Evolutionary conservation across 2,888 invertebrate genomes (phyloP), one percentile per base, ranked within the genome.

Genomic region (Phyllotreta cruciferae): DNA sequence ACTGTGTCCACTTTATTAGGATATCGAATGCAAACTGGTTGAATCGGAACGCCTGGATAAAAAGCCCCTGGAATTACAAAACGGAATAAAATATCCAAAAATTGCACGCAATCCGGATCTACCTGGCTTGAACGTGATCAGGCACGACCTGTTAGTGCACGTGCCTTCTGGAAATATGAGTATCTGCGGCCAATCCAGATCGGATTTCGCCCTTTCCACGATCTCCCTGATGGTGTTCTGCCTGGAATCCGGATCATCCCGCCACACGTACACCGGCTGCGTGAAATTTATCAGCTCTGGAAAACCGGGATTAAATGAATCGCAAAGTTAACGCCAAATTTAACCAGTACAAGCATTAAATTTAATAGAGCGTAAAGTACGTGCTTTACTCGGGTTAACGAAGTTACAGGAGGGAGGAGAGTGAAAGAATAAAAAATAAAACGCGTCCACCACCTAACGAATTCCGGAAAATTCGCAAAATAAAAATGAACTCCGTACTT

Each of bases 111-210:
- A 9, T 3, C n/a, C 9, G 4, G 6, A 3, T 14, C 35, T 41
- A 62, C 96, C 96, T 1, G 91, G 90, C 80, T 94, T 94, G 82
- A 94, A 94, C 39, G 93, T 92, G 72, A 94, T 93, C 72, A 98
- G 83, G 77, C 94, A 94, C 0, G 91, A 90, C 34, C 96, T 87
- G 83, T 98, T 98, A 36, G 97, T 96, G 81, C 96, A 97, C 0
- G 98, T 98, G 52, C 97, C 98, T 81, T 98, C 97, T 0, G 97
- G 95, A 81, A 97, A 98, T 75, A 98, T 95, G 64, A 96, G 86
- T 56, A 97, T 90, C 86, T 94, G 94, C 0, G 96, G 95, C 96
- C 96, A 97, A 74, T 92, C 88, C 68, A 91, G 88, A 56, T 89
- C 87, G 0, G 94, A 93, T 5, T 90, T 91, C 0, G 94, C 93